Evolutionary conservation across 92 coral and sea anemone genomes (phyloP).

Genomic region (Zoanthus gigantus): DNA sequence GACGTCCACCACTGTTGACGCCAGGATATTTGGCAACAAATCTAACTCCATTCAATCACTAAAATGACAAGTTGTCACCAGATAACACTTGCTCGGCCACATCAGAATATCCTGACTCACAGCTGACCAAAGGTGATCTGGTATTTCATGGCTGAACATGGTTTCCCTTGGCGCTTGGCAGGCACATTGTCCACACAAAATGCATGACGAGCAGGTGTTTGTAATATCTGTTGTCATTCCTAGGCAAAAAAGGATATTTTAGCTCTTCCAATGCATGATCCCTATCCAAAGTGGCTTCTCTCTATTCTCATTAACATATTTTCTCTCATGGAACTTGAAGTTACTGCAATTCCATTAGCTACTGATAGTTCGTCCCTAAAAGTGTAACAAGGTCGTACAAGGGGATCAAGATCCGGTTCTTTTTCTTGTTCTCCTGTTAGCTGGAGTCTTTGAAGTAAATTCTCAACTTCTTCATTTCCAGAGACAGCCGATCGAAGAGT

Average conservation of each 20-base stretch:
- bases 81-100: constrained; percentile 50
- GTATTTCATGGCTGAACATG: constrained; percentile 58
- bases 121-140: constrained; percentile 48
- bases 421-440: neutral
- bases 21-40: constrained; percentile 42
- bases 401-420: neutral
- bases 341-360: neutral
- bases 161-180: constrained; percentile 47
- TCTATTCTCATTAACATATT: neutral
- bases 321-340: neutral
- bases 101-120: constrained; percentile 52
- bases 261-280: constrained; percentile 36
- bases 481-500: no score
- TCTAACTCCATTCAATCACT: constrained; percentile 39
- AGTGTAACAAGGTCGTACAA: constrained; percentile 18
- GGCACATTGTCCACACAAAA: constrained; percentile 16
- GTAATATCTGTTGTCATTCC: constrained; percentile 51
- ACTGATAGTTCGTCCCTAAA: neutral
- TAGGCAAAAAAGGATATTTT: constrained; percentile 50
- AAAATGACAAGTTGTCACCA: constrained; percentile 50
- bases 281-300: neutral
- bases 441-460: no score
- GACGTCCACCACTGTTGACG: constrained; percentile 29
- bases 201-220: constrained; percentile 40
- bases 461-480: neutral